Percentiles rank a stretch among this genome's conserved stretches.
Evolutionary conservation across 2,113 vertebrate genomes (phyloP).

Genomic region (Rousettus leschenaultii): DNA sequence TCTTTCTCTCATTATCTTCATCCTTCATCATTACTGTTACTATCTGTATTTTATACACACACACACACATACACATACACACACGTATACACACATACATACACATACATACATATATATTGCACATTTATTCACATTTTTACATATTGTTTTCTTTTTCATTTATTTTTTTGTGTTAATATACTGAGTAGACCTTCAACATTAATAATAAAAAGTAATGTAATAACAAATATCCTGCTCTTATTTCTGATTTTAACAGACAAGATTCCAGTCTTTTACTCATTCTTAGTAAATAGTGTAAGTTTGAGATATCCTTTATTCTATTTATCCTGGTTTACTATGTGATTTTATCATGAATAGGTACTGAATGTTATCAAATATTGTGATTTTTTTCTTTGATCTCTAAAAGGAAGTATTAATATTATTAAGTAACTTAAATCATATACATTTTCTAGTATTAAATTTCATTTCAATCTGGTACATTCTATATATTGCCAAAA

Average conservation of each 20-base stretch:
- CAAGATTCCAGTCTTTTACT: not conserved
- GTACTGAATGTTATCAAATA: not conserved
- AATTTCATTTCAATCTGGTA: not conserved
- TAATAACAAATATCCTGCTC: not conserved
- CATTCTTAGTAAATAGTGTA: not conserved
- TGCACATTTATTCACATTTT: not conserved
- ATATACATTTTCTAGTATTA: not conserved
- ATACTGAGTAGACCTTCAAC: not conserved
- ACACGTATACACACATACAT: too few relatives aligned
- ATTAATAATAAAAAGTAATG: not conserved
- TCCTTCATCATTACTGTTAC: not conserved
- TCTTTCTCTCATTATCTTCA: not conserved
- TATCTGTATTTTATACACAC: too few relatives aligned
- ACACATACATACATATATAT: not conserved
- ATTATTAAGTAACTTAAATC: not conserved
- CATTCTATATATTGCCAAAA: not conserved
- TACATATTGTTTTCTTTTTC: not conserved
- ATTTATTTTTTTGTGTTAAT: not conserved
- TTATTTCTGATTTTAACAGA: not conserved
- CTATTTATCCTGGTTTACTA: not conserved
- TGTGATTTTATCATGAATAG: not conserved
- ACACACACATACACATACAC: too few relatives aligned
- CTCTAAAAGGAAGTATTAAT: not conserved
- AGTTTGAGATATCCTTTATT: not conserved
- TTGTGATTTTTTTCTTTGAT: not conserved